Base-by-base conservation (phyloP, 2,888 invertebrate species). In the Trichopria drosophilae region DNA sequence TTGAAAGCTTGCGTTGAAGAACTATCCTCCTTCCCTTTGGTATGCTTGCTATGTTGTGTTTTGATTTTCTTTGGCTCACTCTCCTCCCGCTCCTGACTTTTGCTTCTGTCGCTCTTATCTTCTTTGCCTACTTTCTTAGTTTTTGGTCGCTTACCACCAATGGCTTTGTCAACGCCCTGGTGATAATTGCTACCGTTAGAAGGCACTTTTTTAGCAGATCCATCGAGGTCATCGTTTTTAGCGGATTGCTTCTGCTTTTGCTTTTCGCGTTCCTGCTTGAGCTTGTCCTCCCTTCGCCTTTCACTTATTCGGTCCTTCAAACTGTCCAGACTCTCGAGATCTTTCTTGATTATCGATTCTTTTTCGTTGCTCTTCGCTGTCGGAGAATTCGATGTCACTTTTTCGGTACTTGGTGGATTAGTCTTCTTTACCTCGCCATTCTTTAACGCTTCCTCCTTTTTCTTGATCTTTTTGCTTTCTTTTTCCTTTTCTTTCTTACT, bases 1-100 rank as follows among this genome's bases (percentile, higher is more conserved):
- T 85, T 84, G 15, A 87, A 73, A 3, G 86, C 87, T 67, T 86
- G 86, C 61, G 84, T 79, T 39, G 82, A 82, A 19, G 83, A 82
- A 53, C 64, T 73, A 45, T 73, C 73, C 50, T 72, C 71, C 51
- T 64, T 70, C 40, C 64, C 69, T 65, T 69, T 72, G 59, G 63
- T 61, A 60, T 66, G 61, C 57, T 71, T 72, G 37, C 51, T 56
- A 29, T 64, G 62, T 35, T 58, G 29, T 34, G 43, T 54, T 65
- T 74, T 75, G 35, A 57, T 51, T 58, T 71, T 74, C 42, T 70
- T 73, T 45, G 58, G 51, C 40, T 72, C 71, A 34, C 26, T 53
- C 10, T 52, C 35, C 47, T 68, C 65, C 49, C 55, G 55, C 54
- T 65, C 63, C 50, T 63, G 61, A 51, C 32, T 48, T 41, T 61